Evolutionary conservation across 2,888 invertebrate species (phyloP), one percentile per base, ranked within the genome.

Genomic region (Hecatera dysodea): DNA sequence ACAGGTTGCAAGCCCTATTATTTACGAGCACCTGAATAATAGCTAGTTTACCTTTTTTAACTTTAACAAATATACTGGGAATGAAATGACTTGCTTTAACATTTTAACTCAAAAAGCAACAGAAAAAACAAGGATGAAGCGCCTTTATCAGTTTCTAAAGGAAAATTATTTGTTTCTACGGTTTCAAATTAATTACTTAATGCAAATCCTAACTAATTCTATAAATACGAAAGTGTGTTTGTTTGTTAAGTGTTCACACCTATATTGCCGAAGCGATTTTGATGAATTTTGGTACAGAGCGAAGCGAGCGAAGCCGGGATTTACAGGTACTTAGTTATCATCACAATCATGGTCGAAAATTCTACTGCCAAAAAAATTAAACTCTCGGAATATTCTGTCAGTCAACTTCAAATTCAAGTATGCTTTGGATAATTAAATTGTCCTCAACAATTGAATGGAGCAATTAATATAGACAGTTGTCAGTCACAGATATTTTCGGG

Each of bases 1-100:
- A 71, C 81, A 75, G 77, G 81, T 76, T 78, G 52, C 63, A 27
- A 27, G 39, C n/a, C n/a, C 52, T 46, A 75, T 78, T 78, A 81
- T 78, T 75, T 33, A 52, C 36, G 19, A 56, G 19, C 66, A 76
- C 76, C 81, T 78, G 60, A 64, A 63, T 17, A 63, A 70, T n/a
- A n/a, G n/a, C 81, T 62, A 63, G 78, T 75, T 66, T 46, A 27
- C 8, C 24, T 61, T 55, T 75, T 75, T 69, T 65, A 50, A 66
- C 52, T 50, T 70, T 73, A 22, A 66, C 7, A 67, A 65, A 44
- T 39, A 24, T 39, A 36, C 42, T 39, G 48, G 9, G 19, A 57
- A 36, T 24, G 24, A 62, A 42, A 46, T 72, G 61, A 57, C 48
- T 27, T 33, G 44, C 36, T 42, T 17, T 17, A 42, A 55, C 1